phyloP scores from a whole-genome alignment of 2,113 vertebrate genomes.

The Colaptes auratus region DNA sequence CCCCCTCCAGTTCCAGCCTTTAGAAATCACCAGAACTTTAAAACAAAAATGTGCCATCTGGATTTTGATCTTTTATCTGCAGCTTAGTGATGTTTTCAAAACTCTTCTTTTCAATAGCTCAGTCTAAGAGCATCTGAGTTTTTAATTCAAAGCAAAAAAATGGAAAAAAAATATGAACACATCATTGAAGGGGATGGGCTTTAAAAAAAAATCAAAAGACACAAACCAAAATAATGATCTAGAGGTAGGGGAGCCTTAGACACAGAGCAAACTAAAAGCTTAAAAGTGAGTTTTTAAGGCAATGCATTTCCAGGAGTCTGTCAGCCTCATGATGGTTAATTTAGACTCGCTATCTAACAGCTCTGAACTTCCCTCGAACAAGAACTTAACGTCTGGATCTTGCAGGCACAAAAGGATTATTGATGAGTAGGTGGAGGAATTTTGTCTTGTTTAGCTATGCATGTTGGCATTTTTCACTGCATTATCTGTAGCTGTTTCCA shows the following conservation, averaged over 20 bases:
- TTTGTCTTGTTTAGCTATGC: neutral
- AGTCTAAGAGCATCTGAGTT: constrained; percentile 9
- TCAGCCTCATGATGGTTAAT: neutral
- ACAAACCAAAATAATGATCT: neutral
- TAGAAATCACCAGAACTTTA: neutral
- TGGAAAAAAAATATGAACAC: neutral
- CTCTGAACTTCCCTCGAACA: neutral
- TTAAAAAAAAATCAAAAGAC: constrained; percentile 36
- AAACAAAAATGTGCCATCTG: neutral
- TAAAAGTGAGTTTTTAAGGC: neutral
- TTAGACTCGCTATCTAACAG: neutral
- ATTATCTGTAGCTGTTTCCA: constrained; percentile 29
- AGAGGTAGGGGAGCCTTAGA: neutral
- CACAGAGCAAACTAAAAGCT: neutral
- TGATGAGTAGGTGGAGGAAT: constrained; percentile 7
- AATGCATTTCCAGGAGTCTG: neutral
- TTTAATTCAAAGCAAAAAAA: constrained; percentile 19
- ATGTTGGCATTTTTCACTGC: constrained; percentile 1
- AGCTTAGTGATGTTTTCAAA: constrained; percentile 35
- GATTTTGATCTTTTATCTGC: constrained; percentile 47
- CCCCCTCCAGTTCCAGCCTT: neutral
- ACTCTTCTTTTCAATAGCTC: neutral
- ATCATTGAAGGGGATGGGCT: neutral
- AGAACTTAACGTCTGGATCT: neutral
- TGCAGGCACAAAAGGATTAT: neutral